phyloP scores from a whole-genome alignment of 2,797 vertebrate species.

The Australoheros facetus region DNA sequence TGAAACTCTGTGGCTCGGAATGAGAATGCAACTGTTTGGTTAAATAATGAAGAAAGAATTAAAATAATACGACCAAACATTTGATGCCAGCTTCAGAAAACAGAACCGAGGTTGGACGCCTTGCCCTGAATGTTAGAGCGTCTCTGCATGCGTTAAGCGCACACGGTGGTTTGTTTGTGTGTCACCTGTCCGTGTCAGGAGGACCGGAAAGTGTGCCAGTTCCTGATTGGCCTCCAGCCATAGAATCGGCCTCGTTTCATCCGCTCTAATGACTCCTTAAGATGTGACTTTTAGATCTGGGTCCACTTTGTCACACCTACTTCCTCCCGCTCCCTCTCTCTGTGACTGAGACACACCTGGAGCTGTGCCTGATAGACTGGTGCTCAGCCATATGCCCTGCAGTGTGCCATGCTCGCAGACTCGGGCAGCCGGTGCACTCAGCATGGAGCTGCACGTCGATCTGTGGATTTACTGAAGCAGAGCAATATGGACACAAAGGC shows the following conservation, averaged over 20 bases:
- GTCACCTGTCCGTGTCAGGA: slow-evolving; percentile 30
- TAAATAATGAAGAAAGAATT: neutral
- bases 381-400: slow-evolving; percentile 34
- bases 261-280: slow-evolving; percentile 62
- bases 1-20: neutral
- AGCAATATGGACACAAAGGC: slow-evolving; percentile 29
- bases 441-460: slow-evolving; percentile 35
- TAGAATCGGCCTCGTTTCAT: slow-evolving; percentile 66
- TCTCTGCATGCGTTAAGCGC: neutral
- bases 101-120: neutral
- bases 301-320: slow-evolving; percentile 34
- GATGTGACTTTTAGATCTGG: slow-evolving; percentile 50
- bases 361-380: slow-evolving; percentile 32
- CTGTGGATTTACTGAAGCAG: slow-evolving; percentile 17
- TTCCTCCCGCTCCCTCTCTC: neutral
- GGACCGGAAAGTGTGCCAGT: slow-evolving; percentile 45
- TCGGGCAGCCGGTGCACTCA: slow-evolving; percentile 39
- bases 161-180: neutral
- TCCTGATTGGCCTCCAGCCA: slow-evolving; percentile 53
- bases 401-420: slow-evolving; percentile 23
- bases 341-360: slow-evolving; percentile 45
- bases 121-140: neutral
- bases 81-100: neutral
- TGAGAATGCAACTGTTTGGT: neutral
- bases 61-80: neutral